Evolutionary conservation across 2,888 invertebrate genomes (phyloP).

Genomic region (Tipula helvola): DNA sequence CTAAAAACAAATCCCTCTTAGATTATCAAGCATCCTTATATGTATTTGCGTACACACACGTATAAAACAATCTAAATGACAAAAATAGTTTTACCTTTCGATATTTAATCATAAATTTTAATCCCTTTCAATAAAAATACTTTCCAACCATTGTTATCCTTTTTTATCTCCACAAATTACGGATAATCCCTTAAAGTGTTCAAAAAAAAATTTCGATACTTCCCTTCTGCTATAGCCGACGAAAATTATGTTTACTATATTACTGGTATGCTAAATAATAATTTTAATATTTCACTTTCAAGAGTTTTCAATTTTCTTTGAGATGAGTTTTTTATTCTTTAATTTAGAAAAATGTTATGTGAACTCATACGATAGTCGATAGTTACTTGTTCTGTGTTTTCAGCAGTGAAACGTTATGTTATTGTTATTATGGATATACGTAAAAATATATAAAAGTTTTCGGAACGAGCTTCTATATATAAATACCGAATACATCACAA

Average conservation of each 20-base stretch:
- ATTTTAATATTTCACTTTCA: background rate
- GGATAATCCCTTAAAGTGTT: background rate
- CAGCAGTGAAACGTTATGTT: background rate
- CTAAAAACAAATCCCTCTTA: background rate
- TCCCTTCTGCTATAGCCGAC: background rate
- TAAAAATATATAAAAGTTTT: background rate
- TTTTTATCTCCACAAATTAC: background rate
- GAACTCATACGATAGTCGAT: background rate
- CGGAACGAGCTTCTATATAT: background rate
- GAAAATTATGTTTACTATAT: background rate
- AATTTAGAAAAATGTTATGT: background rate
- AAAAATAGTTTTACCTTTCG: background rate
- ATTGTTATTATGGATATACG: background rate
- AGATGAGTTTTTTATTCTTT: background rate
- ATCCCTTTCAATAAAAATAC: background rate
- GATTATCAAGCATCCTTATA: background rate
- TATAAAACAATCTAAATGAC: background rate
- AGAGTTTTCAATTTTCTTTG: background rate
- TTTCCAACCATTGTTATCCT: background rate
- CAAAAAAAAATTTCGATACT: background rate
- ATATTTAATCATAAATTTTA: background rate
- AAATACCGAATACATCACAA: background rate
- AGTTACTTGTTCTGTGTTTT: background rate
- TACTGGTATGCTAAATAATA: background rate
- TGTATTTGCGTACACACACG: background rate